Evolutionary conservation across 2,888 invertebrate species (phyloP).

Genomic region (Athetis lepigone): DNA sequence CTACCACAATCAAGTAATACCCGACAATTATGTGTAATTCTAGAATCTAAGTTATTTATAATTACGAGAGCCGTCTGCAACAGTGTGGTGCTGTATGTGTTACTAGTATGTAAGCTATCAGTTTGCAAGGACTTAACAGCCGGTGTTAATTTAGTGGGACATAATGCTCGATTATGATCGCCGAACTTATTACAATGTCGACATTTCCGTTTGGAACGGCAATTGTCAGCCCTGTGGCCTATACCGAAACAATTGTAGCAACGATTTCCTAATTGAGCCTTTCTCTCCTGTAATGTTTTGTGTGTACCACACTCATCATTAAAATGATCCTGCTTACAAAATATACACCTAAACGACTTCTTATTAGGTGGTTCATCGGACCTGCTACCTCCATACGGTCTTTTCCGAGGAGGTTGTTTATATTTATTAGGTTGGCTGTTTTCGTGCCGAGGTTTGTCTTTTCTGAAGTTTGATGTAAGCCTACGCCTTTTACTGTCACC

Average conservation of each 20-base stretch:
- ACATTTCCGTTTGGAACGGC: background rate
- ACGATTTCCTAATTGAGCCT: background rate
- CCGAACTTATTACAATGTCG: constrained; percentile 6
- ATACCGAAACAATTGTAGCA: constrained; percentile 5
- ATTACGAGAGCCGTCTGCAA: constrained; percentile 7
- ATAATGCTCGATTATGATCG: constrained; percentile 7
- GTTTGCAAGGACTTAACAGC: constrained; percentile 2
- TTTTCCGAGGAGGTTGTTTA: constrained; percentile 15
- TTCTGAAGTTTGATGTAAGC: too few relatives aligned
- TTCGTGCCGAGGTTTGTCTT: too few relatives aligned
- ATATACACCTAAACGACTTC: constrained; percentile 1
- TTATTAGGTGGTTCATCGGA: constrained; percentile 8
- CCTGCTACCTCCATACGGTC: constrained; percentile 1
- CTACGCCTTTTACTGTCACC: too few relatives aligned
- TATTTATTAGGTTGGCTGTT: background rate
- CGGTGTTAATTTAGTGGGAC: too few relatives aligned
- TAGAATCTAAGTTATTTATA: too few relatives aligned
- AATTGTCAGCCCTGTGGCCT: background rate
- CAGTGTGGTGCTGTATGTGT: background rate
- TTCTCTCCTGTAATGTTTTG: too few relatives aligned
- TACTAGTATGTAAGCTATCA: background rate
- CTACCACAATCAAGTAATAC: too few relatives aligned
- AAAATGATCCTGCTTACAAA: constrained; percentile 12
- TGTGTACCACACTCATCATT: constrained; percentile 5
- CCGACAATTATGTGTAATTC: too few relatives aligned